phyloP scores from a whole-genome alignment of 1,140 invertebrate species.

The Vollenhovia emeryi region DNA sequence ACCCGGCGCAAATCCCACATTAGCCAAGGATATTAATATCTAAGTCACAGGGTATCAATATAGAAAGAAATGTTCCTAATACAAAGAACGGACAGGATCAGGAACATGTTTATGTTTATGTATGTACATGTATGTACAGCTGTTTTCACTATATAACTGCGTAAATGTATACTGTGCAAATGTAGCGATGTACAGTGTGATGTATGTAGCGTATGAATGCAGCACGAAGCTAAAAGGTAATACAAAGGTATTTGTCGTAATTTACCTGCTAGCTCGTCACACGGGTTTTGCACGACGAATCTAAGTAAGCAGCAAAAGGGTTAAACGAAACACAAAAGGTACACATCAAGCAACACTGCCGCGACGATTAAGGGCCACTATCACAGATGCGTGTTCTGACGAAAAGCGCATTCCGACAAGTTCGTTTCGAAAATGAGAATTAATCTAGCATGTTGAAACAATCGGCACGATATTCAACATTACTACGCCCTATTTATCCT shows the following conservation, averaged over 20 bases:
- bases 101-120: conserved; percentile 4
- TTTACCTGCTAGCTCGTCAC: conserved; percentile 65
- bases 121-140: background rate
- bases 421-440: background rate
- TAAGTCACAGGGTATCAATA: conserved; percentile 42
- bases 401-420: background rate
- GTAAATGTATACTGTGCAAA: conserved; percentile 48
- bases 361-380: conserved; percentile 44
- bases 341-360: conserved; percentile 67
- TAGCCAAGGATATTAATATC: too few relatives aligned
- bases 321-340: conserved; percentile 64
- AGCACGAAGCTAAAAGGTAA: conserved; percentile 70
- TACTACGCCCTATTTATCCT: too few relatives aligned
- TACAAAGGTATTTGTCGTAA: conserved; percentile 32
- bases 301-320: conserved; percentile 69
- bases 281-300: conserved; percentile 34
- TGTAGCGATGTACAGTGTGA: conserved; percentile 67
- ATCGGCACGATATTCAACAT: too few relatives aligned
- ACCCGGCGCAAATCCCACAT: too few relatives aligned
- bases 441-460: conserved; percentile 18
- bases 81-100: conserved; percentile 15
- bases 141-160: conserved; percentile 22
- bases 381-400: conserved; percentile 11
- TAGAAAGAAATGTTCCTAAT: conserved; percentile 28
- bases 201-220: conserved; percentile 72